Evolutionary conservation across 2,113 vertebrate genomes (phyloP), one percentile per base, ranked within the genome.

Genomic region (Mustela nigripes): DNA sequence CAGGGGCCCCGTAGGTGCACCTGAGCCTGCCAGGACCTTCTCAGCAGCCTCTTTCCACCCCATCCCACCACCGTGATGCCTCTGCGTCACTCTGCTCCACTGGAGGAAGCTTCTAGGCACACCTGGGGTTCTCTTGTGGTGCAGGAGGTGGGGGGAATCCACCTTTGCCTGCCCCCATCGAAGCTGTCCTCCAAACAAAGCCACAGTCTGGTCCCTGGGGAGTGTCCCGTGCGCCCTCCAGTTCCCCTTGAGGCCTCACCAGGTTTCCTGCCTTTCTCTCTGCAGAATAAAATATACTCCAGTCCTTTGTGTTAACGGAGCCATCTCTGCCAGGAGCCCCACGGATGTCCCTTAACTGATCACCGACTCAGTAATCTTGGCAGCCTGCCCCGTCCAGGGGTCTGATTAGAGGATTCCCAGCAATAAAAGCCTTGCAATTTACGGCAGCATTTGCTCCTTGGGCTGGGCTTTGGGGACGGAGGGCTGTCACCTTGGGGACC

Each of bases 381-480:
- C 16, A 80, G 58, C 8, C 74, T 26, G 4, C 36, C 36, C 28
- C 0, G 26, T 45, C 73, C 65, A 26, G 42, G 86, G 83, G 60
- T 87, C 79, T 69, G 22, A 89, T 10, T 67, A 60, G 10, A 93
- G 19, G 74, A 73, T 78, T 73, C 81, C 74, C 74, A 93, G 87
- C 42, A 96, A 95, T 95, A 95, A 96, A 95, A 42, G 1, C 42
- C 45, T 78, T 93, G 76, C 58, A 93, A 56, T 82, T 83, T 83
- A 92, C 18, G 42, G 50, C 11, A 45, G 45, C 58, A 26, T 42
- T 78, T 18, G 11, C 16, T 53, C 31, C 3, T 18, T 31, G 28
- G 76, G 28, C 76, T 36, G 80, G 31, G 11, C 22, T 28, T 14
- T 1, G 4, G 28, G 21, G 5, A 4, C 1, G 7, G 31, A n/a